Percentiles rank a stretch among this genome's conserved stretches.
Conservation (phyloP, 2,888 invertebrate genomes). For the Orthosia cruda region DNA sequence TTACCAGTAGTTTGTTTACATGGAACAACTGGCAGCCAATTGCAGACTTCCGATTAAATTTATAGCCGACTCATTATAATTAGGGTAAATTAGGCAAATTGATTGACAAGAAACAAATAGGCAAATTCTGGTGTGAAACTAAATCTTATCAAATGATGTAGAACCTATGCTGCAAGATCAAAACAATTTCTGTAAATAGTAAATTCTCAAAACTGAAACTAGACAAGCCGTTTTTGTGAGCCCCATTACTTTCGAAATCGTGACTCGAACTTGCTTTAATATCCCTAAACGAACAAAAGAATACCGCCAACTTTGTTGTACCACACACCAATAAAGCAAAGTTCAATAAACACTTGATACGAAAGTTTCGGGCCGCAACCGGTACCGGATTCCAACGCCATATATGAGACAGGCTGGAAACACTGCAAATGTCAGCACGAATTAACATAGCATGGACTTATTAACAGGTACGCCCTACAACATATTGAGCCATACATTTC, state of each 20-base stretch:
- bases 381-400: conserved; percentile 57
- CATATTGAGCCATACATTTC: not conserved
- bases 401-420: conserved; percentile 11
- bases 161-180: not conserved
- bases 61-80: too few species aligned
- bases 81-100: too few species aligned
- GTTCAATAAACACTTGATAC: conserved; percentile 43
- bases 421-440: conserved; percentile 58
- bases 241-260: not conserved
- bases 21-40: too few species aligned
- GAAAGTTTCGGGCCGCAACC: conserved; percentile 49
- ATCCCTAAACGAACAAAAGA: conserved; percentile 29
- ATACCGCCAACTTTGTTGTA: conserved; percentile 8
- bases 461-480: conserved; percentile 17
- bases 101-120: not conserved
- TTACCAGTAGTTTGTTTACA: too few species aligned
- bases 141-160: not conserved
- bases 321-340: conserved; percentile 12
- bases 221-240: not conserved
- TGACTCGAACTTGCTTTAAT: conserved; percentile 13
- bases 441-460: conserved; percentile 47
- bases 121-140: not conserved
- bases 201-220: not conserved
- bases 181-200: not conserved
- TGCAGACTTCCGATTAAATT: too few species aligned